phyloP scores from a whole-genome alignment of 2,113 vertebrate genomes.

The Naja naja region DNA sequence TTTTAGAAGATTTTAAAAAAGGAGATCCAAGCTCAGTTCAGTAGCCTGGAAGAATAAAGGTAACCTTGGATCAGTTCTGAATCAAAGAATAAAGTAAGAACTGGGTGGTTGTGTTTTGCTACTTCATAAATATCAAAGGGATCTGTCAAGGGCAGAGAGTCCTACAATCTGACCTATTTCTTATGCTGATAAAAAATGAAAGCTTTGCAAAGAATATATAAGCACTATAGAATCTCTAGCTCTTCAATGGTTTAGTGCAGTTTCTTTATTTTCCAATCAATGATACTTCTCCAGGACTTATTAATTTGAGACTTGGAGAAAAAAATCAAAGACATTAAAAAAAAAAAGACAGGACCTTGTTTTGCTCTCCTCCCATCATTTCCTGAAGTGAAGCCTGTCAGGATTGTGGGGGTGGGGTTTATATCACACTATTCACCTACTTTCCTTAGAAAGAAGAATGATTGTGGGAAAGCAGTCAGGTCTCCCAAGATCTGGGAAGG shows the following conservation, averaged over 20 bases:
- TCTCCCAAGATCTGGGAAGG: neutral
- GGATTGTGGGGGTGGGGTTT: neutral
- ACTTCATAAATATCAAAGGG: slow-evolving; percentile 47
- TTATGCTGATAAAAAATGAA: neutral
- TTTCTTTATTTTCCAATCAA: slow-evolving; percentile 18
- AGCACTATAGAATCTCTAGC: slow-evolving; percentile 26
- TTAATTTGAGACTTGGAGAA: neutral
- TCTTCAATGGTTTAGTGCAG: neutral
- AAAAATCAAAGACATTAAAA: neutral
- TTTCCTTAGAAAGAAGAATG: neutral
- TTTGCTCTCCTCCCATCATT: neutral
- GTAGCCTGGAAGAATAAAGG: slow-evolving; percentile 30
- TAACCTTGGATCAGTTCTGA: slow-evolving; percentile 32
- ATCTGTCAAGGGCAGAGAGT: slow-evolving; percentile 13
- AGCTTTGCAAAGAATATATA: slow-evolving; percentile 22
- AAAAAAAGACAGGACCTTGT: neutral
- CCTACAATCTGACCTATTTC: slow-evolving; percentile 18
- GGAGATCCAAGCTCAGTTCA: slow-evolving; percentile 39
- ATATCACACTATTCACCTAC: neutral
- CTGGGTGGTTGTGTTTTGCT: slow-evolving; percentile 24
- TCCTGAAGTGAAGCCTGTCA: neutral
- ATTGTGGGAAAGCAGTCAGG: neutral
- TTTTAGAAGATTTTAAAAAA: neutral
- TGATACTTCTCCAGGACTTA: neutral
- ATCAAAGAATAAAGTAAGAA: slow-evolving; percentile 36